Base-by-base conservation (phyloP, 2,113 vertebrate genomes). In the Rhinolophus ferrumequinum region DNA sequence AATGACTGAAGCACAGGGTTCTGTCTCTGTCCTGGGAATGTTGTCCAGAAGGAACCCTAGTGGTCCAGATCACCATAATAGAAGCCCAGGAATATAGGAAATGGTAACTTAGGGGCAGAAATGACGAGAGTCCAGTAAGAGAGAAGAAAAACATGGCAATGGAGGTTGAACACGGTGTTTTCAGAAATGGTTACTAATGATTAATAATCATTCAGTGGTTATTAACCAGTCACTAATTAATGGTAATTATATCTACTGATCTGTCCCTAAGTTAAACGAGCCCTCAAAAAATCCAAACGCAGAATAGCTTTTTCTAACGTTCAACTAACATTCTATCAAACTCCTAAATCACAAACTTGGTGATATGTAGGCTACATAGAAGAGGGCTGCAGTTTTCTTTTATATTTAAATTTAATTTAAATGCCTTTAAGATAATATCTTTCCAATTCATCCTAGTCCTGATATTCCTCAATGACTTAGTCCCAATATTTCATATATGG, bases 321-420 rank as follows among this genome's bases (percentile, higher is more conserved):
- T 90, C 56, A 83, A n/a, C n/a, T 77, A 77, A 44, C 41, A 6
- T 44, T 44, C 6, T 86, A 76, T 30, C 50, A 93, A 67, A 93
- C 67, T 92, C 41, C 21, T 69, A 14, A 94, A 75, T 86, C 92
- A 85, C 28, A 94, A 47, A 70, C 26, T 60, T 83, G 76, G 79
- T 44, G 76, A 33, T 24, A 70, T 50, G 60, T 56, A 38, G 12
- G 21, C 44, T 66, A 84, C 93, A 14, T 41, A 8, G 22, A 81
- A 86, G 7, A 85, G 12, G 15, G 35, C 22, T 84, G 24, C 4
- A 38, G 50, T 26, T n/a, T 16, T 21, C 79, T 70, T 47, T 67
- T 2, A 76, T 58, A 90, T 75, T 47, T 35, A 47, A 92, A 22
- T 86, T 90, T 85, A 69, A 91, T 62, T 88, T 88, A 94, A 82